Percentiles rank a stretch among this genome's conserved stretches.
Conservation (phyloP, 2,888 invertebrate species). For the Homarus gammarus region DNA sequence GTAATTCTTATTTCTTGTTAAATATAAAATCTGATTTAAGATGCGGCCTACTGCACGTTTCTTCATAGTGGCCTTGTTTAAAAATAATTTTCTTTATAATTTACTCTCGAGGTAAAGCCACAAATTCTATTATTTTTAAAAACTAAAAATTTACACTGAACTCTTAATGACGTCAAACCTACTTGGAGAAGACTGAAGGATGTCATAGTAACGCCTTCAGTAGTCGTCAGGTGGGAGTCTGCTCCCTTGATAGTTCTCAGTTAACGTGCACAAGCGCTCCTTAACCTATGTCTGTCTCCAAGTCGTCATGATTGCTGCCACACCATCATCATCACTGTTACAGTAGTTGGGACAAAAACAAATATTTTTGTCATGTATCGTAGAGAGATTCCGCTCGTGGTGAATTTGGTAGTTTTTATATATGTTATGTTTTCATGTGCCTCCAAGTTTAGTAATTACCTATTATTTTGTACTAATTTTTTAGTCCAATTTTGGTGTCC, state of each 20-base stretch:
- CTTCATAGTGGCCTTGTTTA: neutral
- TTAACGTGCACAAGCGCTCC: too few relatives aligned
- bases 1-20: neutral
- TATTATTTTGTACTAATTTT: neutral
- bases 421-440: neutral
- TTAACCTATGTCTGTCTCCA: neutral
- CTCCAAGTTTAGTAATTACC: neutral
- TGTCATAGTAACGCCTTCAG: too few relatives aligned
- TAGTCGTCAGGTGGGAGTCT: too few relatives aligned
- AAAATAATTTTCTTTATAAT: neutral
- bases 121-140: neutral
- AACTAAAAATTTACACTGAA: neutral
- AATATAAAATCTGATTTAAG: neutral
- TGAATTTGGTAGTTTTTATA: constrained; percentile 6
- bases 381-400: constrained; percentile 1
- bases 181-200: neutral
- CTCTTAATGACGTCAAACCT: neutral
- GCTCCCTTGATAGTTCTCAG: too few relatives aligned
- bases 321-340: neutral
- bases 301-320: neutral
- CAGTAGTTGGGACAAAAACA: neutral
- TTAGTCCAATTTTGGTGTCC: constrained; percentile 18
- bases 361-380: neutral
- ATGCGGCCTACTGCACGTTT: neutral
- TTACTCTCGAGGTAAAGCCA: too few relatives aligned